Conservation (phyloP, 2,888 invertebrate genomes). For the Clivina fossor region DNA sequence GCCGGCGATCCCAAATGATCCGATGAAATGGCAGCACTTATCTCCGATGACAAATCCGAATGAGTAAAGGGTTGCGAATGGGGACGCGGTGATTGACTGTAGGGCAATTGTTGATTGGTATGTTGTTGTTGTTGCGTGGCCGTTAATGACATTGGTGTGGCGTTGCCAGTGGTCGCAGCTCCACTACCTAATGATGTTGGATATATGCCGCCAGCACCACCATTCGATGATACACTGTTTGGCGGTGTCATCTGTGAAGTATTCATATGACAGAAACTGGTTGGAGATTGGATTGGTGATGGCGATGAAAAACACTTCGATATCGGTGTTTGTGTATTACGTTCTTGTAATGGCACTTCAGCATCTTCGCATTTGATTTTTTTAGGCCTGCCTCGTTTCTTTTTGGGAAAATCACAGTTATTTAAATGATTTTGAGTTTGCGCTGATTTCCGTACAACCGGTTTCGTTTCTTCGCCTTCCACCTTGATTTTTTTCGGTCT, state of each 20-base stretch:
- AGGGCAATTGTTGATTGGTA: slow-evolving; percentile 40
- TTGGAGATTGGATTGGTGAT: slow-evolving; percentile 57
- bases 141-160: slow-evolving; percentile 1
- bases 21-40: slow-evolving; percentile 75
- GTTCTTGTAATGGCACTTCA: slow-evolving; percentile 51
- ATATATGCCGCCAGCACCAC: background rate
- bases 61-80: slow-evolving; percentile 64
- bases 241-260: slow-evolving; percentile 51
- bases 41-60: slow-evolving; percentile 75
- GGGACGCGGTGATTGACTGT: slow-evolving; percentile 49
- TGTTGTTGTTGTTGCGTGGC: slow-evolving; percentile 13
- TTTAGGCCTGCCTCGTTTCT: slow-evolving; percentile 85
- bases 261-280: slow-evolving; percentile 53
- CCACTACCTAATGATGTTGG: background rate
- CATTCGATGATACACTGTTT: slow-evolving; percentile 42
- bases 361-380: slow-evolving; percentile 73
- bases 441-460: slow-evolving; percentile 54
- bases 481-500: slow-evolving; percentile 83
- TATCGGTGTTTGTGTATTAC: slow-evolving; percentile 53
- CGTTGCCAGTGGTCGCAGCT: background rate
- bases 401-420: slow-evolving; percentile 72
- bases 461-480: slow-evolving; percentile 64
- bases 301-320: slow-evolving; percentile 56
- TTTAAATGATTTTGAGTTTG: slow-evolving; percentile 45
- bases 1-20: slow-evolving; percentile 68